Base-by-base conservation (phyloP, 2,888 invertebrate species). In the Pyrgus malvae region DNA sequence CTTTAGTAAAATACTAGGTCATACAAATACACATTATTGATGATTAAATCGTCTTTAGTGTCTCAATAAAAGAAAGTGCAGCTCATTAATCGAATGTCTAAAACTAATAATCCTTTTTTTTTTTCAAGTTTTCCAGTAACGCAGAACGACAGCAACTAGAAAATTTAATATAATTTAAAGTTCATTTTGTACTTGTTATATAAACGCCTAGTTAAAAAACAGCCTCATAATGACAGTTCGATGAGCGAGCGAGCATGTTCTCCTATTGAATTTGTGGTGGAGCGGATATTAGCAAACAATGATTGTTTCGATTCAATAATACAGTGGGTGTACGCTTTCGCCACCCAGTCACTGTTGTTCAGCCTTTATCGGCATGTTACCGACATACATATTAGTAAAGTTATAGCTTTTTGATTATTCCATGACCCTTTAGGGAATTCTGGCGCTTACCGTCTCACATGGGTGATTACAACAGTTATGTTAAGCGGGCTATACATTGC, bases 211-310 rank as follows among this genome's bases (percentile, higher is more conserved):
- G n/a, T n/a, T n/a, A n/a, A n/a, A n/a, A n/a, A n/a, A n/a, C n/a
- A n/a, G n/a, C n/a, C n/a, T n/a, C n/a, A n/a, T n/a, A n/a, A 23
- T 40, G 27, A 17, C 17, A 17, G 27, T 17, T 42, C 3, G 29
- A 17, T 16, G 17, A 9, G 14, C 27, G 11, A 29, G 5, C 45
- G 19, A 29, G 5, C 45, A 12, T 33, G 12, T 21, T n/a, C 31
- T 3, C 25, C 25, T 37, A 48, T 27, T 37, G 48, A 37, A 35
- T 48, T 37, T 21, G 33, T 21, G 46, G 16, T 21, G 9, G 21
- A 35, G 19, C 35, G 33, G 35, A 23, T 50, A 42, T 50, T 42
- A 50, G 23, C 25, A 50, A 50, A 50, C 50, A 42, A 42, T 50
- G 12, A 25, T 23, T n/a, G 42, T 35, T 33, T 42, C 42, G 8